These are phyloP conservation scores for Manis crassicaudata DNA, from an alignment of 2,797 vertebrate species.

Conservation along the genomic window DNA sequence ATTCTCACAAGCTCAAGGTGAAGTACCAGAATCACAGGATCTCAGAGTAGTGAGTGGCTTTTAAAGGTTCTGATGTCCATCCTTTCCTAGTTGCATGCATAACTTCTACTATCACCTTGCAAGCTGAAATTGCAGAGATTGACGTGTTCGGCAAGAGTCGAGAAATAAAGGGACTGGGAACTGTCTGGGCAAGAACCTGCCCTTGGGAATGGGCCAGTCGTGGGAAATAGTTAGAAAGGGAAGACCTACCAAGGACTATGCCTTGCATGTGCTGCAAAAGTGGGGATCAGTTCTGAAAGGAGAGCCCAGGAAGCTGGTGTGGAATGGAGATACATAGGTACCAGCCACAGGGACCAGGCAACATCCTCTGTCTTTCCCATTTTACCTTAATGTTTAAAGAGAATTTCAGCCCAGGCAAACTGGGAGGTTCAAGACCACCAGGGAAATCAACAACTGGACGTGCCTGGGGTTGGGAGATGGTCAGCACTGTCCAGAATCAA, in stretches of 20 bases:
- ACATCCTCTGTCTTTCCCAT: background rate
- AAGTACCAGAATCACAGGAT: background rate
- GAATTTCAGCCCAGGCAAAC: background rate
- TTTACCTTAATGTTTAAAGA: conserved; percentile 19
- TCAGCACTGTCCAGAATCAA: background rate
- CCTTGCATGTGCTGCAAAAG: background rate
- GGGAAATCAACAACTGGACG: background rate
- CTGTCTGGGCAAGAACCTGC: background rate
- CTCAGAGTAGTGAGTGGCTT: background rate
- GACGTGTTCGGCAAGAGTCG: background rate
- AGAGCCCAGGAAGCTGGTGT: background rate
- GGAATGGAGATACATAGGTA: background rate
- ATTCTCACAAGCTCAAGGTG: background rate
- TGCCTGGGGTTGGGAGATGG: background rate
- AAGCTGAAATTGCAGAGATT: background rate
- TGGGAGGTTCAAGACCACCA: background rate
- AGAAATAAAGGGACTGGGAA: background rate
- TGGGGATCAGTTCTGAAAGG: background rate
- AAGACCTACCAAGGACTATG: background rate
- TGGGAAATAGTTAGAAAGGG: background rate
- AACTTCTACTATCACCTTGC: background rate
- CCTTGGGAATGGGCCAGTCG: background rate
- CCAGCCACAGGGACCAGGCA: background rate
- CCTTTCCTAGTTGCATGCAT: background rate
- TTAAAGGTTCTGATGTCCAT: background rate